Evolutionary conservation across 2,888 invertebrate genomes (phyloP).

Genomic region (Cyclophora albipunctata): DNA sequence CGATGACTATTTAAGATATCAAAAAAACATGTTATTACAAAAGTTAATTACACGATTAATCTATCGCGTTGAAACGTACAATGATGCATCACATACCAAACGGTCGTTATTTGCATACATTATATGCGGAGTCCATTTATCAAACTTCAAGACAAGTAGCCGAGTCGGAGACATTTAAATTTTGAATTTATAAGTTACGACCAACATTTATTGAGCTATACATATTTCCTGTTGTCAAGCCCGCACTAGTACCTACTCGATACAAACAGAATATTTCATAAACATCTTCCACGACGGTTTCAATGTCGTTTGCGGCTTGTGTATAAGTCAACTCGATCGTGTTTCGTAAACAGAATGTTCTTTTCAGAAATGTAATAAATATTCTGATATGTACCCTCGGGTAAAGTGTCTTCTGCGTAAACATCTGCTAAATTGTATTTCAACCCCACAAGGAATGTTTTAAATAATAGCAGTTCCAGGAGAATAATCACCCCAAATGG

Average conservation of each 20-base stretch:
- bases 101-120: slow-evolving; percentile 17
- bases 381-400: background rate
- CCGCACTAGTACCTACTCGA: background rate
- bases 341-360: slow-evolving; percentile 14
- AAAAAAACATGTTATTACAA: background rate
- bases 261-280: slow-evolving; percentile 16
- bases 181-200: slow-evolving; percentile 11
- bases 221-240: slow-evolving; percentile 9
- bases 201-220: slow-evolving; percentile 6
- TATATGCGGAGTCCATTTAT: slow-evolving; percentile 13
- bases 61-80: slow-evolving; percentile 14
- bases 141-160: slow-evolving; percentile 18
- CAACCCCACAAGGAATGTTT: slow-evolving; percentile 4
- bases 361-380: background rate
- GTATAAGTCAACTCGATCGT: slow-evolving; percentile 11
- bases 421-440: slow-evolving; percentile 1
- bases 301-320: slow-evolving; percentile 22
- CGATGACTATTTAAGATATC: too few species aligned
- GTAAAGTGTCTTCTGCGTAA: background rate
- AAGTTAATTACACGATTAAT: slow-evolving; percentile 12
- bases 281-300: slow-evolving; percentile 20
- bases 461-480: slow-evolving; percentile 7
- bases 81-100: slow-evolving; percentile 16
- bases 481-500: slow-evolving; percentile 16
- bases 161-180: slow-evolving; percentile 11